These are phyloP conservation scores for Ceriagrion tenellum DNA, from an alignment of 2,888 invertebrate genomes.

Conservation along the genomic window DNA sequence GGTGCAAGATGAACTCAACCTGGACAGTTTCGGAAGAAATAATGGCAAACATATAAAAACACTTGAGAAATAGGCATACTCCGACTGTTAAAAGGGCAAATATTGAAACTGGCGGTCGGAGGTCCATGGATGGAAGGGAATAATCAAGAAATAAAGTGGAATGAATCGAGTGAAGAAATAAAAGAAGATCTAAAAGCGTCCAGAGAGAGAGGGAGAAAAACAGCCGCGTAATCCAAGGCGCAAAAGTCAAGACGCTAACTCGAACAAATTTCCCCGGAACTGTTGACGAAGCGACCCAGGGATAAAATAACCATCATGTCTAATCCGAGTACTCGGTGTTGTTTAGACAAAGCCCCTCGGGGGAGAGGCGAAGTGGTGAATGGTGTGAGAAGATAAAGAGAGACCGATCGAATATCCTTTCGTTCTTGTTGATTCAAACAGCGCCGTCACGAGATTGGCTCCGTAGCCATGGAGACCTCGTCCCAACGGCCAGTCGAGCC, in stretches of 20 bases:
- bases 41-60: no score
- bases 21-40: no score
- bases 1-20: no score
- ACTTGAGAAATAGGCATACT: no score
- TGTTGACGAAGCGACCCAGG: background rate
- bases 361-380: no score
- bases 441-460: conserved; percentile 42
- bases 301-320: conserved; percentile 30
- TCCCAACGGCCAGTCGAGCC: background rate
- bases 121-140: no score
- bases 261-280: background rate
- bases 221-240: background rate
- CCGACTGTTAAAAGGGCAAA: no score
- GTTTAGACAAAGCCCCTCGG: background rate
- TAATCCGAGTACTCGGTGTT: conserved; percentile 8
- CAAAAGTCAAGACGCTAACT: background rate
- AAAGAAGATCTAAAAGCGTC: no score
- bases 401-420: conserved; percentile 11
- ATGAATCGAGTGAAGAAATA: no score
- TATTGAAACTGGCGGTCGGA: no score
- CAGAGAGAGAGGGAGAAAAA: background rate
- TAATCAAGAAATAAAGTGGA: no score
- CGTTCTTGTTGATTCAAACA: conserved; percentile 47
- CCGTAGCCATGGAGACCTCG: conserved; percentile 33
- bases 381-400: background rate